Evolutionary conservation across 1,140 invertebrate species (phyloP).

Genomic region (Drosophila busckii): DNA sequence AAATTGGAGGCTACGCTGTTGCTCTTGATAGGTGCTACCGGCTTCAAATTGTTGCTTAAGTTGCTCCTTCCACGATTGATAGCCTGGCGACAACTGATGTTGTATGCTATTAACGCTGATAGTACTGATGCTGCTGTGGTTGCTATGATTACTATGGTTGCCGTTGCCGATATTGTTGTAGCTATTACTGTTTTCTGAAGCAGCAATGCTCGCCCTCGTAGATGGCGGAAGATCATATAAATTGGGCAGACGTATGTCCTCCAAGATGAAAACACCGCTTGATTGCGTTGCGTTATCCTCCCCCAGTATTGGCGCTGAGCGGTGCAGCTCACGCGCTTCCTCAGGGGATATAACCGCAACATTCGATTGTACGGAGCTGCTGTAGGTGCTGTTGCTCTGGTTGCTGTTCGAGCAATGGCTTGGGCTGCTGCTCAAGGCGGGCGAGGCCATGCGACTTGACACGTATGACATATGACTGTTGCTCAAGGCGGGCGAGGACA

Average conservation of each 20-base stretch:
- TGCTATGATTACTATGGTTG: background rate
- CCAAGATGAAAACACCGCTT: slow-evolving; percentile 41
- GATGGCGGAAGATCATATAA: slow-evolving; percentile 32
- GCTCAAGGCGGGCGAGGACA: slow-evolving; percentile 14
- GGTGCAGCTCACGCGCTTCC: slow-evolving; percentile 51
- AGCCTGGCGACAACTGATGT: too few relatives aligned
- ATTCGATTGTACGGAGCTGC: slow-evolving; percentile 51
- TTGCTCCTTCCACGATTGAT: too few relatives aligned
- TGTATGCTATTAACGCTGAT: too few relatives aligned
- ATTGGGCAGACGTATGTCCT: slow-evolving; percentile 54
- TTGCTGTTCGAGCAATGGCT: too few relatives aligned
- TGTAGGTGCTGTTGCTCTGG: slow-evolving; percentile 25
- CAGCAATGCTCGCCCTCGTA: background rate
- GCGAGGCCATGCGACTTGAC: slow-evolving; percentile 13
- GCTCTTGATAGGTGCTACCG: too few relatives aligned
- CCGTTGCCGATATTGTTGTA: slow-evolving; percentile 25
- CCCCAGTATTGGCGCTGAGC: slow-evolving; percentile 32
- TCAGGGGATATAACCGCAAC: slow-evolving; percentile 59
- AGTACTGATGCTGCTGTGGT: background rate
- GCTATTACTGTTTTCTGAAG: slow-evolving; percentile 2
- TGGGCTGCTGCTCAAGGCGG: slow-evolving; percentile 30
- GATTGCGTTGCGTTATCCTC: slow-evolving; percentile 45
- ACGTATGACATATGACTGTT: too few relatives aligned
- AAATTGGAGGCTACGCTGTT: too few relatives aligned
- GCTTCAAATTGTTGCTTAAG: too few relatives aligned